Conservation (phyloP, 2,113 vertebrate genomes). For the Misgurnus mizolepis region DNA sequence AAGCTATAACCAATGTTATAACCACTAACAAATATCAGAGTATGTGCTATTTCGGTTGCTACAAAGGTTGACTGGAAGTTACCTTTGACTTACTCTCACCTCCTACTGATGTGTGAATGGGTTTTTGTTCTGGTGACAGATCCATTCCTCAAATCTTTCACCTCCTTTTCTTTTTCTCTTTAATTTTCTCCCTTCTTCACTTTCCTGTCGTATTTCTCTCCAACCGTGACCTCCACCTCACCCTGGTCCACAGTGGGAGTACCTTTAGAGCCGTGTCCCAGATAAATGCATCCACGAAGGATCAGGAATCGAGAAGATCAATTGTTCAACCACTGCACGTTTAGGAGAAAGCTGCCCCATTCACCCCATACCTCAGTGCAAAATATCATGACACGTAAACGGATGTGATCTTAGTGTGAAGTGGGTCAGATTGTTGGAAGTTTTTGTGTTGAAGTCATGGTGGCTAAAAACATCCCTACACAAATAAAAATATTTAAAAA, state of each 20-base stretch:
- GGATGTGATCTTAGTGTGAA: neutral
- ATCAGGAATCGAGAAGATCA: neutral
- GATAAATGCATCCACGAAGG: constrained; percentile 19
- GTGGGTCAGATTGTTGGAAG: neutral
- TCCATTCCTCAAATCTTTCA: constrained; percentile 21
- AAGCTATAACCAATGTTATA: neutral
- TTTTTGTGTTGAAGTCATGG: constrained; percentile 10
- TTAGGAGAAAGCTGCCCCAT: neutral
- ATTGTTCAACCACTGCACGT: neutral
- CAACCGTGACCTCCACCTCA: constrained; percentile 13
- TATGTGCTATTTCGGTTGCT: constrained; percentile 38
- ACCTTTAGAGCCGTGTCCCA: constrained; percentile 14
- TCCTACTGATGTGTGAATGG: constrained; percentile 52
- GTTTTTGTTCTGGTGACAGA: constrained; percentile 43
- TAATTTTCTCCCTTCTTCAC: neutral
- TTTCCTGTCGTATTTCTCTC: neutral
- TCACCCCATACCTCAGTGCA: constrained; percentile 4
- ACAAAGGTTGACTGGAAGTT: constrained; percentile 36
- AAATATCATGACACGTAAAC: neutral
- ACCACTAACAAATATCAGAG: constrained; percentile 47
- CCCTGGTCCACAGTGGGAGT: neutral
- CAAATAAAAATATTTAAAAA: too few species aligned
- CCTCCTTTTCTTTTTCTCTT: neutral
- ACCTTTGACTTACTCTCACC: constrained; percentile 38
- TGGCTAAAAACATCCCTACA: neutral